These are phyloP conservation scores for Mycalesis mineus DNA, from an alignment of 2,888 invertebrate species.

Conservation along the genomic window DNA sequence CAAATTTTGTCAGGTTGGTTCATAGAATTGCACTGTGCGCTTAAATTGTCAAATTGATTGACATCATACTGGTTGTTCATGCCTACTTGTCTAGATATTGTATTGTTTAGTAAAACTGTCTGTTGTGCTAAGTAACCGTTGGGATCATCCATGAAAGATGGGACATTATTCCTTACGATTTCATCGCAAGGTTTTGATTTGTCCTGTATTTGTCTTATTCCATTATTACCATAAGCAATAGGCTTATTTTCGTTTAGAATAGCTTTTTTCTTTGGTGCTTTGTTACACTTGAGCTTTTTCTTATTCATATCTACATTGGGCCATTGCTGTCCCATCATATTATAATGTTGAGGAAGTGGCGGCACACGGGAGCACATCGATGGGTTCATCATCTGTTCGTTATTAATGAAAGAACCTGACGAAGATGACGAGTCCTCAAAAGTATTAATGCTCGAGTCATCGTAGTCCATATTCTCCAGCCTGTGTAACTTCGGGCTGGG, in stretches of 20 bases:
- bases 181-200: constrained; percentile 69
- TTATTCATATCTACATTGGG: constrained; percentile 55
- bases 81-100: constrained; percentile 84
- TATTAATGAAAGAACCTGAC: constrained; percentile 53
- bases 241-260: constrained; percentile 52
- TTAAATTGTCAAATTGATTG: constrained; percentile 52
- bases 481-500: constrained; percentile 58
- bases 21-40: constrained; percentile 42
- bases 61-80: constrained; percentile 54
- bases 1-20: constrained; percentile 50
- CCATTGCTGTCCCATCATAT: constrained; percentile 70
- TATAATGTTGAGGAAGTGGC: constrained; percentile 83
- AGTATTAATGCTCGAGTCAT: constrained; percentile 54
- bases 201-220: constrained; percentile 56
- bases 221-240: constrained; percentile 51
- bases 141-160: constrained; percentile 94
- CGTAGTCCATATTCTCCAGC: constrained; percentile 57
- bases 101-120: constrained; percentile 90
- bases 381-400: constrained; percentile 60
- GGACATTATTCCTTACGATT: constrained; percentile 76
- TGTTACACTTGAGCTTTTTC: constrained; percentile 79
- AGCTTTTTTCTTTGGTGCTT: constrained; percentile 73
- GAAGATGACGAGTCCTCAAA: constrained; percentile 59
- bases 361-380: constrained; percentile 84
- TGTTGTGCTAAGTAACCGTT: constrained; percentile 94